These are phyloP conservation scores for Drosophila carrolli DNA, from an alignment of 1,140 invertebrate species.

Conservation along the genomic window DNA sequence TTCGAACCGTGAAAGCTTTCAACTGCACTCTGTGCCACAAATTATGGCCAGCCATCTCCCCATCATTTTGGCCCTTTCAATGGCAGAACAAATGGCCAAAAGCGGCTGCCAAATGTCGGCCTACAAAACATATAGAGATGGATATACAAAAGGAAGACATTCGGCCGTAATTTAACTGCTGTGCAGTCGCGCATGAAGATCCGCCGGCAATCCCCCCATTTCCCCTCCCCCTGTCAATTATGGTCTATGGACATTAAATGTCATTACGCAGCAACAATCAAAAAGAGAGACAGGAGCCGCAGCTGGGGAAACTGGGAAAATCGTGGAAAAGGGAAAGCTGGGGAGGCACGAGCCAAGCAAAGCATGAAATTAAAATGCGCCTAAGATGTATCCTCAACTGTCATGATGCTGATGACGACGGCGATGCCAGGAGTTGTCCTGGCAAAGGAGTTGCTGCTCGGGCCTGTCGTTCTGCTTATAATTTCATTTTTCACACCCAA, in stretches of 20 bases:
- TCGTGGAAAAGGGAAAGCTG: background rate
- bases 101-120: conserved; percentile 57
- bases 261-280: conserved; percentile 81
- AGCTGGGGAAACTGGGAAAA: conserved; percentile 7
- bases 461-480: conserved; percentile 70
- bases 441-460: conserved; percentile 37
- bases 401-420: conserved; percentile 44
- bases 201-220: conserved; percentile 16
- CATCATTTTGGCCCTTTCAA: conserved; percentile 36
- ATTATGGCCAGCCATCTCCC: conserved; percentile 43
- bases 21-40: conserved; percentile 55
- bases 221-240: conserved; percentile 61
- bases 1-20: conserved; percentile 35
- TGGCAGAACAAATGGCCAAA: conserved; percentile 54
- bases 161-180: conserved; percentile 72
- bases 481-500: conserved; percentile 80
- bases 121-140: conserved; percentile 41
- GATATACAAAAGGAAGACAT: conserved; percentile 49
- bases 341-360: conserved; percentile 54
- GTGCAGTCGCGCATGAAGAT: conserved; percentile 72
- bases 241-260: conserved; percentile 80
- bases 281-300: conserved; percentile 46
- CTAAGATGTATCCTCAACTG: conserved; percentile 80
- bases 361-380: conserved; percentile 84
- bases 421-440: conserved; percentile 21